Percentiles rank a stretch among this genome's conserved stretches.
phyloP scores from a whole-genome alignment of 1,140 invertebrate species.

The Uloborus diversus region DNA sequence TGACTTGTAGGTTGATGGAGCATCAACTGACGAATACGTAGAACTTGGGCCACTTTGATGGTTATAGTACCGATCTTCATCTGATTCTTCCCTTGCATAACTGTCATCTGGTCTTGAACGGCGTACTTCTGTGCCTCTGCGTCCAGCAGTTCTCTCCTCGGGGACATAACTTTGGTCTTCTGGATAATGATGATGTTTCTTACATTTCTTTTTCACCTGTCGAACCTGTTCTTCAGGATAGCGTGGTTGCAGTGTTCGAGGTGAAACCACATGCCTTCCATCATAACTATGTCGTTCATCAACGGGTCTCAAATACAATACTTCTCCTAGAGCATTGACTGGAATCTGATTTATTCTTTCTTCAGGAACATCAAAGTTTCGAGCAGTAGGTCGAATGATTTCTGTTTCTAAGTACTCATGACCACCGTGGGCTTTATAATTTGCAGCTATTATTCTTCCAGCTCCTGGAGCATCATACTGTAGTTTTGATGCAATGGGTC shows the following conservation, averaged over 20 bases:
- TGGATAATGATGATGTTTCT: no score
- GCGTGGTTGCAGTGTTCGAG: no score
- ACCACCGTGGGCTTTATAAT: background rate
- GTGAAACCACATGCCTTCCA: no score
- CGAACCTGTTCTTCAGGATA: background rate
- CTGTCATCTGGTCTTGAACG: background rate
- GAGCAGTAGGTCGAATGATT: background rate
- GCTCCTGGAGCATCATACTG: background rate
- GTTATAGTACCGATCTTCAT: background rate
- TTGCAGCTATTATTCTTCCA: background rate
- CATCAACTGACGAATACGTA: no score
- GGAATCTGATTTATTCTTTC: no score
- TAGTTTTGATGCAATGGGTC: background rate
- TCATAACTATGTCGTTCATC: no score
- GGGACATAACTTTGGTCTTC: background rate
- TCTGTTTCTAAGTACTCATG: background rate
- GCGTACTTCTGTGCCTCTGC: background rate
- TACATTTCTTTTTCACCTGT: background rate
- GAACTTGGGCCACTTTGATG: background rate
- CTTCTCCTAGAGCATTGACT: background rate
- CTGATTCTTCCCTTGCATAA: background rate
- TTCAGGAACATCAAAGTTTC: no score
- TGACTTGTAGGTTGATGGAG: no score
- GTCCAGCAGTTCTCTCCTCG: background rate
- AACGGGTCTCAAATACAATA: background rate